phyloP scores from a whole-genome alignment of 1,140 invertebrate genomes.

The Bombus haemorrhoidalis region DNA sequence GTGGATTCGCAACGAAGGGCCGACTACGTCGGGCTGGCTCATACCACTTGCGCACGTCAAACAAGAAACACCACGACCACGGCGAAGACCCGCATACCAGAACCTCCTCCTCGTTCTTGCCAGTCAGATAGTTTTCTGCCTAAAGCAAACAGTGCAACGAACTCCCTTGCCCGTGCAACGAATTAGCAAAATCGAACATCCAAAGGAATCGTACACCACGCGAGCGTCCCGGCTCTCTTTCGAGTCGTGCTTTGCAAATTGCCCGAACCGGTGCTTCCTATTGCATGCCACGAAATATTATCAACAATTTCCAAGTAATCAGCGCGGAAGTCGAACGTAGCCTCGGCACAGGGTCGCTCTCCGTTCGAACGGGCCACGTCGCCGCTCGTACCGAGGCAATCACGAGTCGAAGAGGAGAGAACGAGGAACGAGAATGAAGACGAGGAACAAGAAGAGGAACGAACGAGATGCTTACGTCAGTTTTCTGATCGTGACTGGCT shows the following conservation, averaged over 20 bases:
- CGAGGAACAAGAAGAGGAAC: constrained; percentile 53
- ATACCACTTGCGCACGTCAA: background rate
- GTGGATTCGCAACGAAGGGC: background rate
- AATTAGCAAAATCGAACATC: background rate
- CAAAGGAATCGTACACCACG: background rate
- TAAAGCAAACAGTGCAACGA: constrained; percentile 3
- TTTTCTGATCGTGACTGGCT: constrained; percentile 79
- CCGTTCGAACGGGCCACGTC: constrained; percentile 23
- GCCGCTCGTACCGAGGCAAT: constrained; percentile 32
- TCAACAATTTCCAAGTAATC: constrained; percentile 60
- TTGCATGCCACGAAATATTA: constrained; percentile 48
- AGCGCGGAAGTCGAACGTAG: constrained; percentile 55
- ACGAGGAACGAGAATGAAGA: constrained; percentile 35
- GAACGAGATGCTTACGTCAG: constrained; percentile 80
- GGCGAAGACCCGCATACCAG: background rate
- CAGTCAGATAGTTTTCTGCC: constrained; percentile 7
- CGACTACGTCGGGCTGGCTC: background rate
- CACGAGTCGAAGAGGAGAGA: constrained; percentile 35
- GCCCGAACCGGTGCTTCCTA: constrained; percentile 24
- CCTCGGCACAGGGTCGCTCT: constrained; percentile 29
- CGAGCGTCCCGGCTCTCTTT: background rate
- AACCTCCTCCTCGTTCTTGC: background rate
- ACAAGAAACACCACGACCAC: background rate
- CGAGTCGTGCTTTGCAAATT: background rate
- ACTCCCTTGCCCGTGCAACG: background rate